A percentile compares a stretch with the other conserved stretches of the same genome.
phyloP scores from a whole-genome alignment of 2,113 vertebrate species.

The Caracal caracal region DNA sequence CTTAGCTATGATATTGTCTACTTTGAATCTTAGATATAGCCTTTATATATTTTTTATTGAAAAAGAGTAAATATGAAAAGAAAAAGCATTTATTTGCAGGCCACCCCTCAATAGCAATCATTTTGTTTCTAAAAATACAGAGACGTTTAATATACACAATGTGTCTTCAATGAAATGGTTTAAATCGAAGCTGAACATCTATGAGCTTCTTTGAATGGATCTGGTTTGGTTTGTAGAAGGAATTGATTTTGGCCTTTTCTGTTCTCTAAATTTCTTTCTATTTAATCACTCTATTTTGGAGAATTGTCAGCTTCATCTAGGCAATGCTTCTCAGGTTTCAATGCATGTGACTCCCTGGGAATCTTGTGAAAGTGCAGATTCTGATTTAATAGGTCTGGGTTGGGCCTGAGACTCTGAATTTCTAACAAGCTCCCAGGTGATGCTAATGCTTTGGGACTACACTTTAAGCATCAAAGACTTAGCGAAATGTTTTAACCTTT shows the following conservation, averaged over 20 bases:
- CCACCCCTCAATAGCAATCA: background rate
- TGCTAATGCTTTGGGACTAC: background rate
- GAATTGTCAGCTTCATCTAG: background rate
- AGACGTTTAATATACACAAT: background rate
- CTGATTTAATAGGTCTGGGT: background rate
- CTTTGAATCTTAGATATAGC: background rate
- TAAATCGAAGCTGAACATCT: background rate
- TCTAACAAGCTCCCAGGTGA: background rate
- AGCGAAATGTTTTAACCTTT: background rate
- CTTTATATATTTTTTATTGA: background rate
- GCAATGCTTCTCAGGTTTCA: background rate
- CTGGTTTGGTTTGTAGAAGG: background rate
- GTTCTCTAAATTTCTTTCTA: background rate
- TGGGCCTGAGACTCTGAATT: background rate
- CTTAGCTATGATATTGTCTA: background rate
- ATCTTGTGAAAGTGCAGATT: background rate
- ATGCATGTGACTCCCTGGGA: background rate
- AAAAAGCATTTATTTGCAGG: background rate
- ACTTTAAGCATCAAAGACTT: background rate
- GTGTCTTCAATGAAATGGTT: background rate
- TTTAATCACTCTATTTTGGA: background rate
- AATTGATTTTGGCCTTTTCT: background rate
- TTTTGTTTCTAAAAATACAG: constrained; percentile 33
- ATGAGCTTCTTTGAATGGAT: background rate
- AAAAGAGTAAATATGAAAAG: constrained; percentile 9